These are phyloP conservation scores for Phalacrocorax brasilianus DNA, from an alignment of 2,113 vertebrate species.

Conservation along the genomic window DNA sequence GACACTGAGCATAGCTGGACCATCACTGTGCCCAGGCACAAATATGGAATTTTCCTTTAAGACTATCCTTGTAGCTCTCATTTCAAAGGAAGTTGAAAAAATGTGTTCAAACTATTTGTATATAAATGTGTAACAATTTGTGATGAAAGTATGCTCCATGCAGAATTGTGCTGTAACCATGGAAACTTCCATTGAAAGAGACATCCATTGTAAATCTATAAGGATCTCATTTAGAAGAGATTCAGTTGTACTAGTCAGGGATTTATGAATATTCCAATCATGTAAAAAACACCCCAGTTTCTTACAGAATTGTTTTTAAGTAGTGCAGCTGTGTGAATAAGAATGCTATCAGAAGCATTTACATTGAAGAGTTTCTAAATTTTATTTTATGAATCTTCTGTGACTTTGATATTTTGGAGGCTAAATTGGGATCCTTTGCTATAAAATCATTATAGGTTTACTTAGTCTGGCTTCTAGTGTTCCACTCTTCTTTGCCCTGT, in stretches of 20 bases:
- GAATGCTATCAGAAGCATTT: neutral
- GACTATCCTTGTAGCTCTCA: neutral
- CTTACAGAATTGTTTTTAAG: conserved; percentile 1
- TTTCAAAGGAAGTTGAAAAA: neutral
- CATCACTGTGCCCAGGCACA: neutral
- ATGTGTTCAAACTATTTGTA: neutral
- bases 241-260: neutral
- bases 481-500: neutral
- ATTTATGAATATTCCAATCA: conserved; percentile 46
- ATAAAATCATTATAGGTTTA: neutral
- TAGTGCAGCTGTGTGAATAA: conserved; percentile 9
- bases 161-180: conserved; percentile 42
- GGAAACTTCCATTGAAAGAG: conserved; percentile 34
- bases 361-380: neutral
- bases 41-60: neutral
- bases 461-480: neutral
- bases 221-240: conserved; percentile 15
- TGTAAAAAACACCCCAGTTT: neutral
- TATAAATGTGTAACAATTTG: conserved; percentile 27
- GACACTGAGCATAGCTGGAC: neutral
- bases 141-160: neutral
- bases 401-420: neutral
- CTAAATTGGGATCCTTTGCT: neutral
- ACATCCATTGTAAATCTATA: conserved; percentile 19
- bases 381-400: neutral